Percentiles rank a stretch among this genome's conserved stretches.
Evolutionary conservation across 2,888 invertebrate genomes (phyloP).

Genomic region (Hypselothyrea guttata): DNA sequence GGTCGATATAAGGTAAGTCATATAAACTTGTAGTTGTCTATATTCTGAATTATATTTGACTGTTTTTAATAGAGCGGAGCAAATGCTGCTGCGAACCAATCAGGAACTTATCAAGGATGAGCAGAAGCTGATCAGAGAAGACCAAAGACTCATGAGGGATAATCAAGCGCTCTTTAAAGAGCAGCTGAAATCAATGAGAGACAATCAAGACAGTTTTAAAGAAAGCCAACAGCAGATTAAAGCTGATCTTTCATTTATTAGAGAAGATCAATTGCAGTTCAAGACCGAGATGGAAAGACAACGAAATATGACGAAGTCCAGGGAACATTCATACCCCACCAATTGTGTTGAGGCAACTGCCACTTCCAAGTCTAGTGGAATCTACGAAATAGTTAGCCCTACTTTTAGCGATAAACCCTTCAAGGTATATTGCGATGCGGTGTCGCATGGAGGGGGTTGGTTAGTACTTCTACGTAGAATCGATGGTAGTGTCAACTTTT

Average conservation of each 20-base stretch:
- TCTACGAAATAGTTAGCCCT: conserved; percentile 28
- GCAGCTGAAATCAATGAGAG: no score
- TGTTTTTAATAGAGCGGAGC: no score
- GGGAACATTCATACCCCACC: background rate
- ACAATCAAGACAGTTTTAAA: background rate
- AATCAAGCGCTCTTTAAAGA: no score
- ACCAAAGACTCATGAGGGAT: no score
- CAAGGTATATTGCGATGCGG: conserved; percentile 32
- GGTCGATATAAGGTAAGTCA: no score
- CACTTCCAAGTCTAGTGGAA: conserved; percentile 11
- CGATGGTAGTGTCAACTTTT: conserved; percentile 39
- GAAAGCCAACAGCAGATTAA: background rate
- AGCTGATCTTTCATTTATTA: background rate
- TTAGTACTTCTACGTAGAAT: conserved; percentile 24
- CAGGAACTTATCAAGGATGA: no score
- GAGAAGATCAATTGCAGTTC: background rate
- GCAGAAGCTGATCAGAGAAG: no score
- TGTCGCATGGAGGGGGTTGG: conserved; percentile 34
- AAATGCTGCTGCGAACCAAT: no score
- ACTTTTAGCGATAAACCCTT: conserved; percentile 35
- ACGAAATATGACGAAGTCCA: background rate
- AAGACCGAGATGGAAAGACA: background rate
- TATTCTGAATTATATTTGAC: no score
- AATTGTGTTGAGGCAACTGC: conserved; percentile 5
- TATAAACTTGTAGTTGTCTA: no score